Conservation (phyloP, 2,888 invertebrate genomes). For the Pycnomerus fuliginosus region DNA sequence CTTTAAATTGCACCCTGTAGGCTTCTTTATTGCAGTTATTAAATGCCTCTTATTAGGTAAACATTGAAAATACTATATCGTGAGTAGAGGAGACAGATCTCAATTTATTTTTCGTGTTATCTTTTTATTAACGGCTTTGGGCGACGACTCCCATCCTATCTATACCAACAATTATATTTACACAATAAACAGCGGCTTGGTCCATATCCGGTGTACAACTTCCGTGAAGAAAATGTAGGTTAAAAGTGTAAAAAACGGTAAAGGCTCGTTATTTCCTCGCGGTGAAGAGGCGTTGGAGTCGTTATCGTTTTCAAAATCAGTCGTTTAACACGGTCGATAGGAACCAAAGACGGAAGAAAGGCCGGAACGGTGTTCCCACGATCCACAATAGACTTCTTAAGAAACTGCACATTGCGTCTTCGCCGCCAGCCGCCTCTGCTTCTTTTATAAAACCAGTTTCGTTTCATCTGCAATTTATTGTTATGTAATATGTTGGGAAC, state of each 20-base stretch:
- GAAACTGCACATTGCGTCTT: conserved; percentile 32
- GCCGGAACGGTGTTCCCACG: conserved; percentile 27
- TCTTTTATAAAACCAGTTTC: conserved; percentile 28
- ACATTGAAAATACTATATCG: no score
- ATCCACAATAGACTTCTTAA: conserved; percentile 30
- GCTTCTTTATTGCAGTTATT: no score
- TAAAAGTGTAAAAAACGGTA: conserved; percentile 11
- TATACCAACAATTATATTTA: conserved; percentile 15
- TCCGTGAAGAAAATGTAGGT: conserved; percentile 16
- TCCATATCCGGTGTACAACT: conserved; percentile 11
- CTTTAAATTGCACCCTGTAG: no score
- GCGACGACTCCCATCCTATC: no score
- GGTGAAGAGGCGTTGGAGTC: no score
- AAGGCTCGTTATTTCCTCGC: no score
- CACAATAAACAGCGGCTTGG: conserved; percentile 12
- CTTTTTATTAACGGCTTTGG: no score
- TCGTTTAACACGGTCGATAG: no score
- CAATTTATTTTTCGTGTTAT: no score
- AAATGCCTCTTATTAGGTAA: no score
- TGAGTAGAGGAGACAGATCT: no score
- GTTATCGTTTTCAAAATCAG: no score
- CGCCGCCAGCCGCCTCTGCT: conserved; percentile 21
- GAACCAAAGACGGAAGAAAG: conserved; percentile 14
- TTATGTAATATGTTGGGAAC: background rate
- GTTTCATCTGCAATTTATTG: conserved; percentile 28